Base-by-base conservation (phyloP, 2,888 invertebrate genomes). In the Apamea epomidion region DNA sequence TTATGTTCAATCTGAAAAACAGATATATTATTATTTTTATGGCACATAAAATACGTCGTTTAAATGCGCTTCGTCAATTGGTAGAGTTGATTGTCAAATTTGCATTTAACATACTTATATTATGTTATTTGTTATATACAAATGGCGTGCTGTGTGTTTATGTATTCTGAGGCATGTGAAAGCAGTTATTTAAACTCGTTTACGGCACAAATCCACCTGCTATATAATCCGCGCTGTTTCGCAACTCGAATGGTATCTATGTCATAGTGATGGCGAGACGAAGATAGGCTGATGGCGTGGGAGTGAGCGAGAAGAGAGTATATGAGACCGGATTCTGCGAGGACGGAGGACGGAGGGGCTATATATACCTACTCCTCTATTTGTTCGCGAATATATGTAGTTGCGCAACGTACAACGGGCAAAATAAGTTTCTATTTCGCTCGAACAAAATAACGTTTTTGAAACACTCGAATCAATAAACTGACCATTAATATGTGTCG, bases 211-310 rank as follows among this genome's bases (percentile, higher is more conserved):
- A 96, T 95, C 96, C 96, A 97, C 97, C 96, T 97, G 97, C 96
- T 95, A 96, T 96, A 96, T 97, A 97, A 97, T 97, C 97, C 96
- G 97, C 96, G 96, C 90, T 95, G 95, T 97, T 97, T 97, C 97
- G 96, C 97, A 97, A 97, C 94, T 93, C 90, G 81, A 92, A 92
- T 93, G 94, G 96, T 96, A 97, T 96, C 95, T 97, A 95, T 97
- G 97, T 96, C 97, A 97, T 91, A 92, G 93, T 88, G 95, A 87
- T 78, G 74, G 87, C 65, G 94, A 87, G 95, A 95, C 83, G 82
- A 90, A 80, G 6, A 76, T 89, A 93, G 76, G 37, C 76, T 48
- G 78, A 71, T 48, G 73, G 73, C 45, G 72, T 60, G 76, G 42
- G 95, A 88, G 91, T 78, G 94, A 96, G 89, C 84, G 94, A 94